Evolutionary conservation across 2,797 vertebrate genomes (phyloP), one percentile per base, ranked within the genome.

Genomic region (Helarctos malayanus): DNA sequence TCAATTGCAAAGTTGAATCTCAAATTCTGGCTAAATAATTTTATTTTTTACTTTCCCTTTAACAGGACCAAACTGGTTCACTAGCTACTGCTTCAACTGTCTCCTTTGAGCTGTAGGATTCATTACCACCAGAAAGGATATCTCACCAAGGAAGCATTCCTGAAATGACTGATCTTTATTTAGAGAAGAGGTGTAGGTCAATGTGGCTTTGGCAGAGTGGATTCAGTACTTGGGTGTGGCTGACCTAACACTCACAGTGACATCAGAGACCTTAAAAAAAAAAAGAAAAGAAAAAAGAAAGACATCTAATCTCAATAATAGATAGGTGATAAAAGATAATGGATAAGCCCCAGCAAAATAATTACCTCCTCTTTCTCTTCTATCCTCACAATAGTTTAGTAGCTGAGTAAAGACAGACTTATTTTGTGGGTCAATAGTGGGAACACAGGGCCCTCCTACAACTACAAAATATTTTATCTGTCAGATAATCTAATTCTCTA

Each of bases 161-260:
- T 76, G 49, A 92, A 86, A 91, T 69, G 52, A 81, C 5, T 91
- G 68, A 49, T 94, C 89, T 81, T 90, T 95, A 92, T 94, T 90
- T 91, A 93, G 21, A 80, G 29, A 68, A 90, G 1, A 75, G 76
- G 10, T 45, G 79, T 21, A 38, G 38, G 11, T 52, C 47, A 71
- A 2, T 4, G 10, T 47, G 16, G 15, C 11, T 97, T 68, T 94
- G 29, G 27, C 35, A 81, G 41, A 89, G 63, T 52, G 21, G 25
- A 95, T 56, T 35, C 41, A 61, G 35, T 35, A 49, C 2, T 59
- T 16, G 18, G 3, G 16, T 86, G 16, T 88, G 32, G 18, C 68
- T 56, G 79, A 41, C 29, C 9, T 1, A 83, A 47, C 15, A 27
- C 80, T 94, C 32, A 57, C 3, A 35, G 3, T 73, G 41, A 95